Evolutionary conservation across 2,888 invertebrate genomes (phyloP).

Genomic region (Halocaridina rubra): DNA sequence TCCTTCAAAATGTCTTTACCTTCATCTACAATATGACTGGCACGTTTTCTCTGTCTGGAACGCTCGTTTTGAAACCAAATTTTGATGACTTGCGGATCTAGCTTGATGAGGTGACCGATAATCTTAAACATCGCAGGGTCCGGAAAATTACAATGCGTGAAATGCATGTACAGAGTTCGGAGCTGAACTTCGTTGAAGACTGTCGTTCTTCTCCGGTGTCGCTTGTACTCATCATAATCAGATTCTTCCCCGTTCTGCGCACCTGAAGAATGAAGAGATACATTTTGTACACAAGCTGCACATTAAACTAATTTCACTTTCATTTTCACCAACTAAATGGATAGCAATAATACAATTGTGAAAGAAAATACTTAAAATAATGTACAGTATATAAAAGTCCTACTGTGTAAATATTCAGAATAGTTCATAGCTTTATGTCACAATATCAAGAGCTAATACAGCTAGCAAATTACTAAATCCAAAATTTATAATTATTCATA

Average conservation of each 20-base stretch:
- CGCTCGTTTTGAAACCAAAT: conserved; percentile 64
- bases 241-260: background rate
- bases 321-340: too few species aligned
- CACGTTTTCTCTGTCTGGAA: conserved; percentile 60
- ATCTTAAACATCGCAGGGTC: conserved; percentile 63
- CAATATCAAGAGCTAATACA: too few species aligned
- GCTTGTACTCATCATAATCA: conserved; percentile 5
- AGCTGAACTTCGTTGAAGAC: conserved; percentile 62
- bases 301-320: too few species aligned
- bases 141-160: conserved; percentile 63
- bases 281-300: too few species aligned
- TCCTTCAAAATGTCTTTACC: background rate
- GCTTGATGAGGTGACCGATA: conserved; percentile 51
- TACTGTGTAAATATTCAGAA: too few species aligned
- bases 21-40: conserved; percentile 42
- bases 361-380: too few species aligned
- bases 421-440: too few species aligned
- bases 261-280: too few species aligned
- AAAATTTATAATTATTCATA: too few species aligned
- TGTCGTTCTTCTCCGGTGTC: conserved; percentile 56
- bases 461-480: too few species aligned
- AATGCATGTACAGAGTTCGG: conserved; percentile 59
- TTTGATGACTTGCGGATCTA: conserved; percentile 62
- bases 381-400: too few species aligned
- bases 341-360: too few species aligned